A percentile compares a stretch with the other conserved stretches of the same genome.
phyloP scores from a whole-genome alignment of 2,797 vertebrate genomes.

The Ctenosaura bakeri region DNA sequence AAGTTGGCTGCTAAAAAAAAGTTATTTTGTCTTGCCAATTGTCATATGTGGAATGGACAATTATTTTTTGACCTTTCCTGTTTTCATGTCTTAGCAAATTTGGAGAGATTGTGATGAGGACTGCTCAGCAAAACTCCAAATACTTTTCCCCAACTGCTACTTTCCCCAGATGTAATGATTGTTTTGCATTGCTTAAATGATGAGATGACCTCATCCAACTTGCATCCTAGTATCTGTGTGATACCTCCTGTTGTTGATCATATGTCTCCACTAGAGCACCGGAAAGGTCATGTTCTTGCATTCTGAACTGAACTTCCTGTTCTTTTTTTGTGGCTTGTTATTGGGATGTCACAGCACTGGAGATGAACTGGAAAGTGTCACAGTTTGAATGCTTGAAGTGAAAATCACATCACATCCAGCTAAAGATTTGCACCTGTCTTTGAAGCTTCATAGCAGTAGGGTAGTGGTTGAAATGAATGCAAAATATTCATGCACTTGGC shows the following conservation, averaged over 20 bases:
- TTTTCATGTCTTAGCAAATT: background rate
- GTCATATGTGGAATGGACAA: background rate
- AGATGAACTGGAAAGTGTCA: conserved; percentile 14
- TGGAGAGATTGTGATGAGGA: conserved; percentile 15
- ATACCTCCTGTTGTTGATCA: conserved; percentile 62
- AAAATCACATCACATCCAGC: background rate
- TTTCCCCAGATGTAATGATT: background rate
- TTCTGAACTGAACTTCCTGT: conserved; percentile 23
- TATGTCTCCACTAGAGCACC: conserved; percentile 41
- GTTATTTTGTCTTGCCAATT: background rate
- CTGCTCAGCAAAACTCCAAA: conserved; percentile 30
- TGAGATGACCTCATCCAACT: conserved; percentile 51
- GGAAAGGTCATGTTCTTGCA: conserved; percentile 20
- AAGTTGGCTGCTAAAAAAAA: background rate
- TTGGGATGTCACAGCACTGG: conserved; percentile 29
- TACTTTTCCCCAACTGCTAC: conserved; percentile 34
- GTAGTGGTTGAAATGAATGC: background rate
- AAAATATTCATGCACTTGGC: background rate
- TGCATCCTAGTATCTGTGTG: conserved; percentile 36
- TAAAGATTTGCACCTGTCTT: background rate
- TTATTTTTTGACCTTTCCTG: background rate
- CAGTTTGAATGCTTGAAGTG: background rate
- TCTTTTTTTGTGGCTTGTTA: conserved; percentile 40
- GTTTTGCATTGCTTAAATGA: conserved; percentile 13
- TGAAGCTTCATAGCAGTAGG: background rate